Evolutionary conservation across 1,140 invertebrate genomes (phyloP), one percentile per base, ranked within the genome.

Genomic region (Galendromus occidentalis): DNA sequence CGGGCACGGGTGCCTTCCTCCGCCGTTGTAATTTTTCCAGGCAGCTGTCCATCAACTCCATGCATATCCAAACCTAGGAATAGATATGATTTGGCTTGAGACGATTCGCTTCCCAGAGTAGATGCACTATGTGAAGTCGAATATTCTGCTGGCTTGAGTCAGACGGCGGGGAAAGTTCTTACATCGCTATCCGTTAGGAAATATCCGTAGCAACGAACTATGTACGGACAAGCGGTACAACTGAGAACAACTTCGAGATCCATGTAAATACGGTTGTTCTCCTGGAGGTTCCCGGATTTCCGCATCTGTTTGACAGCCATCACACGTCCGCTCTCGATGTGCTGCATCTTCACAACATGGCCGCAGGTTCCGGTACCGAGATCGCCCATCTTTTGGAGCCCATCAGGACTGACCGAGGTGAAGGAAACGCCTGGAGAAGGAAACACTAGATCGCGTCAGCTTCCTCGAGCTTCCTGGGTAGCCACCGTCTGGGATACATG

Each of bases 261-360:
- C 91, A 96, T 98, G 55, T 95, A 86, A 65, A 98, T 96, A 70
- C 93, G 82, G 76, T 97, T 97, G 67, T 93, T 95, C 76, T 98
- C 94, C 75, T 98, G 93, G 17, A 83, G 83, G 74, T 97, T 96
- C 14, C 92, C 90, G 9, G 91, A 94, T 44, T 92, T 82, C 67
- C 93, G 81, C 93, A 98, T 98, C 86, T 98, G 91, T 84, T 98
- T 98, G 0, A 97, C 93, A 68, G 93, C 93, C 73, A 97, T 91
- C 33, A 89, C 81, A 71, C 84, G 83, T 25, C 82, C 80, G 69
- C 87, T 91, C 9, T 84, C 83, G 74, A 84, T 86, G 76, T 97
- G 92, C 68, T 82, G 77, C 93, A 97, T 96, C 78, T 93, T 92
- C 1, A 93, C 87, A 7, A 97, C 93, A 78, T 94, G 89, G n/a